Percentiles rank a stretch among this genome's conserved stretches.
These are phyloP conservation scores for Nesogale talazaci DNA, from an alignment of 2,113 vertebrate genomes.

Conservation along the genomic window DNA sequence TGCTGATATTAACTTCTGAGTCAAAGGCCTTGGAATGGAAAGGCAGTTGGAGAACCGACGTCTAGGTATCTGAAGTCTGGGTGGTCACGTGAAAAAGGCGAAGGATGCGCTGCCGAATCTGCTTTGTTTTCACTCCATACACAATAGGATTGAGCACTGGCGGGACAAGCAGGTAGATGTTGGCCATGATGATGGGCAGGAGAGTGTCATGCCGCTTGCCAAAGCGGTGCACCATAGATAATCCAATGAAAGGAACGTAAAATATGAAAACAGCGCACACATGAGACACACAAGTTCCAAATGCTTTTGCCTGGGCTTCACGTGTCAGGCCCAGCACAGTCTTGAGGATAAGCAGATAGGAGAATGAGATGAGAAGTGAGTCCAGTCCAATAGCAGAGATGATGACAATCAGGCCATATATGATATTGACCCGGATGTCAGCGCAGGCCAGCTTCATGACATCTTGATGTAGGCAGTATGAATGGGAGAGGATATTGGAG, in stretches of 20 bases:
- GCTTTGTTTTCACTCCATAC: conserved; percentile 79
- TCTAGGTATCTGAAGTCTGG: conserved; percentile 39
- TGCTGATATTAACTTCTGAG: conserved; percentile 28
- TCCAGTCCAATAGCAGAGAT: conserved; percentile 78
- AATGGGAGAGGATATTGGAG: conserved; percentile 79
- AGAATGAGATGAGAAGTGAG: conserved; percentile 78
- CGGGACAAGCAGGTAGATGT: conserved; percentile 82
- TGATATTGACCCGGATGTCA: conserved; percentile 70
- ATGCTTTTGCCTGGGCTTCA: conserved; percentile 79
- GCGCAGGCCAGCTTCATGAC: conserved; percentile 81
- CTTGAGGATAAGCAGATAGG: conserved; percentile 79
- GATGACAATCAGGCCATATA: conserved; percentile 80
- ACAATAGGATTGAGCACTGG: conserved; percentile 82
- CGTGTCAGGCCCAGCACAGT: conserved; percentile 76
- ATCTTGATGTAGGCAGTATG: conserved; percentile 80
- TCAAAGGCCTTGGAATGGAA: not conserved
- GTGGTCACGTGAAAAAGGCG: conserved; percentile 59
- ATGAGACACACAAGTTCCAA: conserved; percentile 80
- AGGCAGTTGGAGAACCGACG: not conserved
- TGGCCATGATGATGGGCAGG: conserved; percentile 75
- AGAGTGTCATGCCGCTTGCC: conserved; percentile 63
- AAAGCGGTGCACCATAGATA: conserved; percentile 82
- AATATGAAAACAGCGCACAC: conserved; percentile 82
- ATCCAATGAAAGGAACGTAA: conserved; percentile 79
- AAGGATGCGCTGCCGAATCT: conserved; percentile 77